Percentiles rank a stretch among this genome's conserved stretches.
Conservation (phyloP, 2,888 invertebrate genomes). For the Thera obeliscata region DNA sequence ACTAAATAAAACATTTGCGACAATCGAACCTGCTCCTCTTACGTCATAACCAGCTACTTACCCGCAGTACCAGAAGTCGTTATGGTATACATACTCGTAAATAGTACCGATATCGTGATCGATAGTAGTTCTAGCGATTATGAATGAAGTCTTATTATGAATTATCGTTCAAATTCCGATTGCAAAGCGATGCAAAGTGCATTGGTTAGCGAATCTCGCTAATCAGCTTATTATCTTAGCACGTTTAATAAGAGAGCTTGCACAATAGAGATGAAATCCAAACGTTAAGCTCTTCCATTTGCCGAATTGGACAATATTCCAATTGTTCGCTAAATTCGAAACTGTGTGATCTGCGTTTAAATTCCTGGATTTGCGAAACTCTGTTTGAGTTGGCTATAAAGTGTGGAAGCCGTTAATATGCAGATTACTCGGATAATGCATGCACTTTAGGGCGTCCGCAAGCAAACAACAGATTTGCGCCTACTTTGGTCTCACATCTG, state of each 20-base stretch:
- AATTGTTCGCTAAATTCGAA: slow-evolving; percentile 34
- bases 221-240: neutral
- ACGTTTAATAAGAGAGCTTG: neutral
- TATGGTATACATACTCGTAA: neutral
- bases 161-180: neutral
- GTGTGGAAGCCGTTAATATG: slow-evolving; percentile 30
- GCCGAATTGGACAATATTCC: slow-evolving; percentile 42
- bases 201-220: neutral
- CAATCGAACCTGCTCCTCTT: neutral
- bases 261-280: slow-evolving; percentile 18
- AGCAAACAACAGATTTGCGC: slow-evolving; percentile 5
- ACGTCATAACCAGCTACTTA: neutral
- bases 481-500: neutral
- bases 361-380: slow-evolving; percentile 39
- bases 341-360: slow-evolving; percentile 40
- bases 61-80: neutral
- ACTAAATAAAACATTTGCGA: too few relatives aligned
- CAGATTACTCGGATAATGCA: slow-evolving; percentile 32
- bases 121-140: neutral
- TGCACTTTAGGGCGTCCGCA: slow-evolving; percentile 27
- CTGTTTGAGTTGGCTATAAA: slow-evolving; percentile 35
- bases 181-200: neutral
- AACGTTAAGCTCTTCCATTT: slow-evolving; percentile 32
- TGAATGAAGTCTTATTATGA: neutral
- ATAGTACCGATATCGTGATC: neutral